phyloP scores from a whole-genome alignment of 2,888 invertebrate genomes.

The Eupeodes latifasciatus region DNA sequence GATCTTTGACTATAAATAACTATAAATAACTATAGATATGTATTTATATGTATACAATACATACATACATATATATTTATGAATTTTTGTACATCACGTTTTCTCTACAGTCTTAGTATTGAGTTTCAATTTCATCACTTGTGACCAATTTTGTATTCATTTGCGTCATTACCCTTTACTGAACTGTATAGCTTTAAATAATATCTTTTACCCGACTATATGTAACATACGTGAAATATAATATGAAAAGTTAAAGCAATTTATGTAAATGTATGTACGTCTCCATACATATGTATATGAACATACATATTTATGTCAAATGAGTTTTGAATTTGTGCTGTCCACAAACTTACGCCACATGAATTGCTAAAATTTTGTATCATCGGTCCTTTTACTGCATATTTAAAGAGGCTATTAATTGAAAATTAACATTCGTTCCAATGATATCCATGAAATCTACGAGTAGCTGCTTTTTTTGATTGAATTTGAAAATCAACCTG shows the following conservation, averaged over 20 bases:
- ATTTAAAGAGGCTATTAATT: constrained; percentile 19
- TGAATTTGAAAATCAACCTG: constrained; percentile 1
- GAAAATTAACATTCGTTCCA: constrained; percentile 33
- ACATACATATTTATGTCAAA: constrained; percentile 5
- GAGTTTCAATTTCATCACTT: background rate
- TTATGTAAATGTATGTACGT: background rate
- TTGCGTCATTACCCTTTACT: background rate
- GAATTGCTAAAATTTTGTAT: constrained; percentile 48
- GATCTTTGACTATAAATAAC: background rate
- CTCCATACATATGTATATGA: background rate
- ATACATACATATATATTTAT: background rate
- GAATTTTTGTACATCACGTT: background rate
- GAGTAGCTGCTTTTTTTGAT: constrained; percentile 18
- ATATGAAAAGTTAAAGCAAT: constrained; percentile 29
- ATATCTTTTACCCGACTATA: constrained; percentile 18
- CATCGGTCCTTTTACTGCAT: background rate
- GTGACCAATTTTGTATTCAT: constrained; percentile 22
- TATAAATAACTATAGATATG: background rate
- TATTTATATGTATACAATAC: background rate
- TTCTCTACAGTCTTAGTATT: background rate
- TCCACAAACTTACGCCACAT: constrained; percentile 1
- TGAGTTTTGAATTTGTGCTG: constrained; percentile 20
- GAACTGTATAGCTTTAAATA: constrained; percentile 23
- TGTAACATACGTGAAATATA: constrained; percentile 36
- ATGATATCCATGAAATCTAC: constrained; percentile 9